Evolutionary conservation across 2,888 invertebrate species (phyloP), one percentile per base, ranked within the genome.

Genomic region (Kuschelorhynchus macadamiae): DNA sequence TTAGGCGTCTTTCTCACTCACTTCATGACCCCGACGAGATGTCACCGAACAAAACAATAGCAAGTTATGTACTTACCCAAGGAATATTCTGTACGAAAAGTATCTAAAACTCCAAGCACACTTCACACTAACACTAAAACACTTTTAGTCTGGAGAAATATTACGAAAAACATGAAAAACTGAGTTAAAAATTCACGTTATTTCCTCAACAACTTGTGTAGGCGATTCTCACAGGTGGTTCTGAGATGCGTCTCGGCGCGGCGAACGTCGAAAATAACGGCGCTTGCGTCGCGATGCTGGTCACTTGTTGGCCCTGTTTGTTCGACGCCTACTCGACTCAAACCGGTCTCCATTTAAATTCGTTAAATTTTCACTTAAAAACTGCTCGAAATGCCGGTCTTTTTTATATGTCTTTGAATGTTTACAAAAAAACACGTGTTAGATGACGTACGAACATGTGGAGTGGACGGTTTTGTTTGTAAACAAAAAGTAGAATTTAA

Each of bases 241-340:
- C 60, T 73, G 75, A 79, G 42, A 52, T 21, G 81, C 82, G 83
- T 82, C 82, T 81, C 82, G 83, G 81, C 82, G 82, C 82, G 83
- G 83, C 77, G 79, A 83, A 82, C 83, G 83, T 81, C 82, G 82
- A 76, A 83, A 83, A 81, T 82, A 81, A 78, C 82, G 82, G 83
- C 83, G 83, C 83, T 83, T 81, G 77, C 82, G 82, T 82, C 82
- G 82, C 81, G 82, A 80, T 82, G 83, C 83, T 80, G 76, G 78
- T 77, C 78, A 80, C 80, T 80, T 21, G 39, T 36, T 20, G 18
- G 55, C 55, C 41, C 41, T 55, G 49, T 30, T 12, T 49, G 49
- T 32, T 30, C 49, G 67, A 64, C 64, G 52, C 61, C 50, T 44
- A 44, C 20, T 55, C 39, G 55, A 16, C 52, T 30, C 49, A 21